Evolutionary conservation across 2,797 vertebrate species (phyloP).

Genomic region (Etheostoma perlongum): DNA sequence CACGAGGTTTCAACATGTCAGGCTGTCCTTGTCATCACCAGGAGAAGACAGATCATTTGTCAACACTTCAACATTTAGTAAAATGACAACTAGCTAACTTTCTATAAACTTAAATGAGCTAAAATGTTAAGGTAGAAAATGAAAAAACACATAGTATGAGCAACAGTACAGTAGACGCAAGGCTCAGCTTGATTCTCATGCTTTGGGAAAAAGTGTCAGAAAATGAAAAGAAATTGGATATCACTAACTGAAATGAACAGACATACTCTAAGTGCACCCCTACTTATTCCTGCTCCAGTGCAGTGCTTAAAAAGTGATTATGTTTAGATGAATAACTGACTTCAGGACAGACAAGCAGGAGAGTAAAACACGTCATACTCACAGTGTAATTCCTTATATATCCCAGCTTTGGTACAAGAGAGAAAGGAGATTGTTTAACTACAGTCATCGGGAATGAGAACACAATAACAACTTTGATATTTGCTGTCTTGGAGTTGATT

Average conservation of each 20-base stretch:
- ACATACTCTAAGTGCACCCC: slow-evolving; percentile 68
- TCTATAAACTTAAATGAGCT: slow-evolving; percentile 47
- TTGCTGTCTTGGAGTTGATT: slow-evolving; percentile 16
- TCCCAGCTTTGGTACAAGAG: slow-evolving; percentile 87
- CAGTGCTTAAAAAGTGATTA: slow-evolving; percentile 78
- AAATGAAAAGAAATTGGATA: slow-evolving; percentile 58
- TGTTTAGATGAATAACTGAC: slow-evolving; percentile 82
- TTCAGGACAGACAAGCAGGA: slow-evolving; percentile 84
- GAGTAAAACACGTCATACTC: slow-evolving; percentile 85
- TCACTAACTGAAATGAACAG: slow-evolving; percentile 71
- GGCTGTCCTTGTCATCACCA: slow-evolving; percentile 29
- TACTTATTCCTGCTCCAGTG: slow-evolving; percentile 64
- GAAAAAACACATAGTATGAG: slow-evolving; percentile 61
- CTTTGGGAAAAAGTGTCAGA: slow-evolving; percentile 71
- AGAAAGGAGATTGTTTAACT: slow-evolving; percentile 85
- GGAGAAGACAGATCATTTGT: slow-evolving; percentile 38
- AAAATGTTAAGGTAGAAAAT: slow-evolving; percentile 56
- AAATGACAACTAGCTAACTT: slow-evolving; percentile 49
- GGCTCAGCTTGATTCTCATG: slow-evolving; percentile 75
- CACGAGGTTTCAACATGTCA: slow-evolving; percentile 39
- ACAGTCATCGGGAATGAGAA: slow-evolving; percentile 66
- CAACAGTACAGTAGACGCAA: slow-evolving; percentile 66
- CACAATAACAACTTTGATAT: slow-evolving; percentile 60
- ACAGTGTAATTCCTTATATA: slow-evolving; percentile 88
- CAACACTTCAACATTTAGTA: slow-evolving; percentile 52